Base-by-base conservation (phyloP, 2,888 invertebrate species). In the Melanchra persicariae region DNA sequence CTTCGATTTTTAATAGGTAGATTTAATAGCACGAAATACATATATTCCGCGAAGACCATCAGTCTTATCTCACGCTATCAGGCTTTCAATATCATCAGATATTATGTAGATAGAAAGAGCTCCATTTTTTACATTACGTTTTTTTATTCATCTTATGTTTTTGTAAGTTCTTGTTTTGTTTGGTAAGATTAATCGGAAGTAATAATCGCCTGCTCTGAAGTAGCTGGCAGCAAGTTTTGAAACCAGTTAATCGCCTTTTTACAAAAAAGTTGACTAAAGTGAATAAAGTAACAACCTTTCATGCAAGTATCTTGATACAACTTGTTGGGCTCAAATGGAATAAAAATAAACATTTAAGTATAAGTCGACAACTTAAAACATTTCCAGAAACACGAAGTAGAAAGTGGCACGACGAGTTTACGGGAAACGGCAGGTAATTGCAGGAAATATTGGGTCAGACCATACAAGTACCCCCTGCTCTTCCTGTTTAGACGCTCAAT, bases 381-480 rank as follows among this genome's bases (percentile, higher is more conserved):
- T 85, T 85, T 85, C 76, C 81, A 86, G 86, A 82, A 84, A 76
- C 85, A 79, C 63, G 74, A 81, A 78, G 84, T 90, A 89, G 91
- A 92, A 92, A 91, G 91, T 90, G 85, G 89, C 82, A 79, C 81
- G 83, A 84, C 88, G 85, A 85, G 87, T 87, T 85, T 80, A 85
- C 85, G 86, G 90, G 87, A 88, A 91, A 87, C 85, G 84, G 82
- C 84, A 57, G 77, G 78, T 88, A 87, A 89, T 91, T 88, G 85
- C 92, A 90, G 91, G 91, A 90, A 89, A 88, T 79, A 85, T 83
- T 83, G 77, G 81, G 81, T 84, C 81, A 83, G 71, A 63, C 69
- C 75, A 76, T 76, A 74, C 77, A 63, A 63, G 73, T 73, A 81
- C 75, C 74, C 77, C 61, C 65, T 73, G 84, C 84, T 82, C 74